Conservation (phyloP, 2,888 invertebrate genomes). For the Odontocerum albicorne region DNA sequence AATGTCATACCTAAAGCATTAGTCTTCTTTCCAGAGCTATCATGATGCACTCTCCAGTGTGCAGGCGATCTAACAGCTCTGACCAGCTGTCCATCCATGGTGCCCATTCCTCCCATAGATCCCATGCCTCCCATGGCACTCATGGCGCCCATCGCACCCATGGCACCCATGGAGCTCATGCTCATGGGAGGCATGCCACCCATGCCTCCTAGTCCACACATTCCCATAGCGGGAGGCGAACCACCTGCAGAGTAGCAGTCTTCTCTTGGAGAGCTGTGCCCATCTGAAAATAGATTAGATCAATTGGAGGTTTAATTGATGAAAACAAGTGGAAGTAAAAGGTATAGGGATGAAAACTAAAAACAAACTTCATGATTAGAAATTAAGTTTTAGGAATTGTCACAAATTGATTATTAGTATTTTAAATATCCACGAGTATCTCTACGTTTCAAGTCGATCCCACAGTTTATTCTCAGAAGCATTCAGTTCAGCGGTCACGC, state of each 20-base stretch:
- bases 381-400: too few relatives aligned
- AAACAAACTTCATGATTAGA: too few relatives aligned
- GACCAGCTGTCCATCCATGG: conserved; percentile 47
- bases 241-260: conserved; percentile 34
- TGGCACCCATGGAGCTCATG: conserved; percentile 40
- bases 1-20: conserved; percentile 49
- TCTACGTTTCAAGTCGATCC: too few relatives aligned
- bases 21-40: conserved; percentile 53
- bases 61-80: conserved; percentile 65
- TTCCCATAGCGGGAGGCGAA: conserved; percentile 39
- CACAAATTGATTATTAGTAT: too few relatives aligned
- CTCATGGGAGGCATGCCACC: conserved; percentile 42
- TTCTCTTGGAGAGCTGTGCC: conserved; percentile 33
- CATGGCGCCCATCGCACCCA: conserved; percentile 41
- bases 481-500: too few relatives aligned
- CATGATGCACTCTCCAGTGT: conserved; percentile 53
- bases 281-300: conserved; percentile 23
- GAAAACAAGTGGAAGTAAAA: too few relatives aligned
- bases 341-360: too few relatives aligned
- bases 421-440: too few relatives aligned
- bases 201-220: conserved; percentile 44
- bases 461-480: too few relatives aligned
- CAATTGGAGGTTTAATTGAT: not conserved
- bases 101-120: conserved; percentile 40
- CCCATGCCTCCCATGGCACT: conserved; percentile 40